Evolutionary conservation across 2,113 vertebrate species (phyloP), one percentile per base, ranked within the genome.

Genomic region (Eonycteris spelaea): DNA sequence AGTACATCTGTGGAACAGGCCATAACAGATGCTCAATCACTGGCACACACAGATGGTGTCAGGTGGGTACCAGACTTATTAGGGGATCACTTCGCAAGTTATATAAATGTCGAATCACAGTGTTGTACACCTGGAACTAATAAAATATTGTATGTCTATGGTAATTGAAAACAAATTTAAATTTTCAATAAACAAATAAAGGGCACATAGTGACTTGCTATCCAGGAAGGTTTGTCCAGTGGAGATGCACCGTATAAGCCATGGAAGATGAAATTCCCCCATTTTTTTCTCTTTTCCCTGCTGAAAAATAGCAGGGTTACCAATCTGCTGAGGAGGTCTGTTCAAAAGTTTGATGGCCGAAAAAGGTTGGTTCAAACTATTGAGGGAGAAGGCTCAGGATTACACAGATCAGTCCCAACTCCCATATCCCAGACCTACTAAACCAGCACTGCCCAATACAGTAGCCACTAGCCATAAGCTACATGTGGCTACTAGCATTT

Each of bases 31-130:
- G 35, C 10, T 67, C 79, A 26, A 7, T 55, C 30, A 48, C 33
- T 1, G 45, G 74, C 51, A 33, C 40, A 45, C 0, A 53, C 0
- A 15, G 67, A 43, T 7, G 55, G 55, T 12, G 2, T 40, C 26
- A 43, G 1, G 13, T 35, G 48, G 74, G 74, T 24, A 22, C 74
- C 21, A 35, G 48, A 10, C 9, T 40, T 30, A 61, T 30, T 9
- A 19, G 78, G 24, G 28, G 78, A 43, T 59, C 78, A 61, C 55
- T 80, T 9, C 14, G 8, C 40, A 43, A 59, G 26, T 16, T 80
- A 61, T 21, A 40, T 40, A 59, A 80, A 80, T 30, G 55, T 11
- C 55, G 26, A 38, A 35, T 35, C 53, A 79, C 22, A 26, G 21
- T 57, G n/a, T 15, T 59, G 16, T 40, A 1, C 6, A 61, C 57